Evolutionary conservation across 2,888 invertebrate species (phyloP), one percentile per base, ranked within the genome.

Genomic region (Polia nebulosa): DNA sequence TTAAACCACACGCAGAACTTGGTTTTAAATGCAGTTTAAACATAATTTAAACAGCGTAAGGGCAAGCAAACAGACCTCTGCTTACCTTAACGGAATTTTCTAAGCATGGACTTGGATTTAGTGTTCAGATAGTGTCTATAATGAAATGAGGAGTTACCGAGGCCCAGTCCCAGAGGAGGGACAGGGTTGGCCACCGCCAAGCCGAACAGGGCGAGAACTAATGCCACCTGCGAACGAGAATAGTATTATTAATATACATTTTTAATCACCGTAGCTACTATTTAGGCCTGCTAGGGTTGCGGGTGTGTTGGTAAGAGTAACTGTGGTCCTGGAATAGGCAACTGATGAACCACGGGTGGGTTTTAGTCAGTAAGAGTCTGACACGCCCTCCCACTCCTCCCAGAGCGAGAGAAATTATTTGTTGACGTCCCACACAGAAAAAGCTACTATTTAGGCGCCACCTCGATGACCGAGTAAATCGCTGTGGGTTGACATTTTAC

Each of bases 131-230:
- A 85, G 74, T 81, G 84, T 85, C 80, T 84, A 80, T 80, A 82
- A 72, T 71, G 66, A 82, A 78, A 78, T 72, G 71, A 67, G 84
- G 80, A 79, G 82, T 88, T 84, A 89, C 89, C 89, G 63, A 83
- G 78, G 60, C 86, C 86, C 73, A 84, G 83, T 74, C 86, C 87
- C 63, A 82, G 72, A 17, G 88, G 82, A 7, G 88, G 85, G 69
- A 90, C 87, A 34, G 93, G 93, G 79, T 88, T 90, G 68, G 92
- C 85, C 41, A 88, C 84, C 75, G 87, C 90, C 82, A 91, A 78
- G 84, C 93, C 91, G 82, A 94, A 85, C 58, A 94, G 80, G 59
- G 93, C 94, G 60, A 94, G 90, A 56, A 94, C 92, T 72, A 94
- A 89, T 76, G 94, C 93, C 78, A 94, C 91, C 94, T 94, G 90